Evolutionary conservation across 2,797 vertebrate species (phyloP).

Genomic region (Pipistrellus pygmaeus): DNA sequence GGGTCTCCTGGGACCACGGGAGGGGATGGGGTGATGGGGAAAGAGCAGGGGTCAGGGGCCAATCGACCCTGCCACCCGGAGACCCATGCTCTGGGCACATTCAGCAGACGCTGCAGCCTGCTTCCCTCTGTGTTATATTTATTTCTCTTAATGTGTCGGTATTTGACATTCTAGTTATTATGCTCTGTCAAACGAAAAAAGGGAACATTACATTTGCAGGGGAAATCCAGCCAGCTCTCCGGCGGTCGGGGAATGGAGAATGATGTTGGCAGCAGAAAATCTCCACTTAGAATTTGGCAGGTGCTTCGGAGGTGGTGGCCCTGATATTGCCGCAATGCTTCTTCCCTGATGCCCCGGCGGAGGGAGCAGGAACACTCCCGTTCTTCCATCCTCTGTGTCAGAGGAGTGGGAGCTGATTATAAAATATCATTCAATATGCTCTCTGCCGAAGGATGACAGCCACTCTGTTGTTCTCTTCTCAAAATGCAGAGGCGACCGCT

Average conservation of each 20-base stretch:
- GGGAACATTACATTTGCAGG: constrained; percentile 53
- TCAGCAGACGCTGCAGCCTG: background rate
- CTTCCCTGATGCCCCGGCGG: constrained; percentile 23
- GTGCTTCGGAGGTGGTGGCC: constrained; percentile 65
- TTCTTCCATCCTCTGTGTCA: constrained; percentile 70
- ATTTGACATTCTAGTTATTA: constrained; percentile 44
- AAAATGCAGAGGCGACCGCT: background rate
- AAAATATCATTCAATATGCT: constrained; percentile 73
- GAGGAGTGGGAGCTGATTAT: constrained; percentile 66
- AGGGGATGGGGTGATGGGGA: background rate
- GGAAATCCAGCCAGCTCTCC: constrained; percentile 60
- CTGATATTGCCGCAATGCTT: background rate
- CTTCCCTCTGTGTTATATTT: constrained; percentile 47
- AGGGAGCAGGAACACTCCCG: constrained; percentile 58
- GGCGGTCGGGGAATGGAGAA: constrained; percentile 54
- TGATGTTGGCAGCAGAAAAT: constrained; percentile 63
- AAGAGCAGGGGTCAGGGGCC: constrained; percentile 21
- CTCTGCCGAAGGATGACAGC: constrained; percentile 55
- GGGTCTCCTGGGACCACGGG: background rate
- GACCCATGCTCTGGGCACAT: background rate
- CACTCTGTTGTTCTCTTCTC: constrained; percentile 30
- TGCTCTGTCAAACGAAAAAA: constrained; percentile 60
- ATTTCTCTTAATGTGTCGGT: constrained; percentile 54
- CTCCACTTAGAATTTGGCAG: constrained; percentile 55
- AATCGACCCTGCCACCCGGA: background rate